Conservation (phyloP, 1,140 invertebrate genomes). For the Galleria mellonella region DNA sequence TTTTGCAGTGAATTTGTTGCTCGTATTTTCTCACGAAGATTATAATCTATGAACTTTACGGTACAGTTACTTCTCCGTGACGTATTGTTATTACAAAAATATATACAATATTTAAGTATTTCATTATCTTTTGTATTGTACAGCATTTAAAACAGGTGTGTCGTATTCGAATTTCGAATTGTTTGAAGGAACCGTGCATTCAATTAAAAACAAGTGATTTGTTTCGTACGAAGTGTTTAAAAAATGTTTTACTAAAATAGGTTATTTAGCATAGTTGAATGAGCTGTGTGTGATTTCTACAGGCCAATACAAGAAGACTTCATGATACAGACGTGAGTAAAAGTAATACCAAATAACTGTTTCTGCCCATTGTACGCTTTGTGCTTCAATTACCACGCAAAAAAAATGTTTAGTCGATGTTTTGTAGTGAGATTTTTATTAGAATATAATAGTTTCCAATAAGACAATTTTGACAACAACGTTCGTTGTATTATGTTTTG, state of each 20-base stretch:
- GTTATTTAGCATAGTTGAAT: conserved; percentile 33
- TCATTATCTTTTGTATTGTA: not conserved
- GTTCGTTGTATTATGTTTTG: conserved; percentile 19
- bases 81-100: conserved; percentile 8
- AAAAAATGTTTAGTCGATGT: conserved; percentile 7
- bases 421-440: conserved; percentile 19
- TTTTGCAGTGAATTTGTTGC: conserved; percentile 15
- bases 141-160: conserved; percentile 29
- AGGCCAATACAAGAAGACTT: conserved; percentile 27
- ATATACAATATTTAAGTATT: not conserved
- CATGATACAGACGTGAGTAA: conserved; percentile 48
- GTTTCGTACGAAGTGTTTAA: conserved; percentile 10
- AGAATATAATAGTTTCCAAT: conserved; percentile 17
- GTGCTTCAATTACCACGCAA: conserved; percentile 27
- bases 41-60: conserved; percentile 12
- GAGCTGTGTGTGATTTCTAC: conserved; percentile 33
- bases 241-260: not conserved
- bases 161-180: conserved; percentile 39
- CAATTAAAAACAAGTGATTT: conserved; percentile 47
- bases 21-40: conserved; percentile 24
- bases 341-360: conserved; percentile 50
- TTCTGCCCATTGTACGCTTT: conserved; percentile 21
- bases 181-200: conserved; percentile 56
- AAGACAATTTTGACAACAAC: conserved; percentile 14
- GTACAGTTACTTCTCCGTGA: conserved; percentile 5